phyloP scores from a whole-genome alignment of 2,888 invertebrate species.

The Ennomos quercinarius region DNA sequence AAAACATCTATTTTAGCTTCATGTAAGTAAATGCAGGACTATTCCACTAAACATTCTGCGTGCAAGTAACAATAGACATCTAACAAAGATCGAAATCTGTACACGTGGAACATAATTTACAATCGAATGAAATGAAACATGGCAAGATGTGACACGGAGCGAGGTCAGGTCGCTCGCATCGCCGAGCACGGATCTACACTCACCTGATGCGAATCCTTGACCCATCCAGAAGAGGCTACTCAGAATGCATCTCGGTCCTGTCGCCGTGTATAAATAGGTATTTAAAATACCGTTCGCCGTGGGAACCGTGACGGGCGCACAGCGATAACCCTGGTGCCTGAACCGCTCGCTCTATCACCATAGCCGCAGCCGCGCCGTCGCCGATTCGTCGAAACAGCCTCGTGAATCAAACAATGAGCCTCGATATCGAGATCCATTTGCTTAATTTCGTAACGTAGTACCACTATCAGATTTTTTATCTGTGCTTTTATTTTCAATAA shows the following conservation, averaged over 20 bases:
- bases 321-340: constrained; percentile 67
- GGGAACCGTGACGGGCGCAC: constrained; percentile 80
- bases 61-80: constrained; percentile 38
- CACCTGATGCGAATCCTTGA: constrained; percentile 78
- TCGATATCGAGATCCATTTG: constrained; percentile 75
- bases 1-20: too few relatives aligned
- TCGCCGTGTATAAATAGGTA: constrained; percentile 83
- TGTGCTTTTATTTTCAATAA: constrained; percentile 76
- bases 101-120: constrained; percentile 40
- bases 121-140: constrained; percentile 73
- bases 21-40: constrained; percentile 6
- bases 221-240: constrained; percentile 85
- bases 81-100: constrained; percentile 40
- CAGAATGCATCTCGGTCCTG: constrained; percentile 78
- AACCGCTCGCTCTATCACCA: constrained; percentile 57
- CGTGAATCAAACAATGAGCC: constrained; percentile 77
- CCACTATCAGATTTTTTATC: constrained; percentile 71
- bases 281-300: constrained; percentile 83
- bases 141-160: constrained; percentile 67
- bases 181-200: constrained; percentile 77
- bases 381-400: constrained; percentile 23
- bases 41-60: constrained; percentile 14
- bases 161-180: constrained; percentile 75
- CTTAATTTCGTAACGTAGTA: constrained; percentile 76
- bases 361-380: constrained; percentile 41